phyloP scores from a whole-genome alignment of 2,797 vertebrate genomes.

The Eleutherodactylus coqui region DNA sequence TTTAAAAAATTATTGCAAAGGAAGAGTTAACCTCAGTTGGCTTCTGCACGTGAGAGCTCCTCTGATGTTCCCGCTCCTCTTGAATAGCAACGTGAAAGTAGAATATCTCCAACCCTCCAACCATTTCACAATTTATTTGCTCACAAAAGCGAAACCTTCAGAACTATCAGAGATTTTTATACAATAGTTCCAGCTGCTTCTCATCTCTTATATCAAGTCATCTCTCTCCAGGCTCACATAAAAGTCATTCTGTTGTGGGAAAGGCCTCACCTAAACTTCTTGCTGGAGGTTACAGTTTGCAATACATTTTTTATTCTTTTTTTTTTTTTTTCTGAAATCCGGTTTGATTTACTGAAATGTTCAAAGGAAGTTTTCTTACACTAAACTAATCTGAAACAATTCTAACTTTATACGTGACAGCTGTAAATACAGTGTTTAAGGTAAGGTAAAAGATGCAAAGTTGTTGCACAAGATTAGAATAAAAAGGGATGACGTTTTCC shows the following conservation, averaged over 20 bases:
- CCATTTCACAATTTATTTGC: conserved; percentile 60
- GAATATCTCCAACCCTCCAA: conserved; percentile 52
- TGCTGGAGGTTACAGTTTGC: conserved; percentile 38
- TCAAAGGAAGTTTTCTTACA: neutral
- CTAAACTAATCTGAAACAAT: neutral
- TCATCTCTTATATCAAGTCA: conserved; percentile 61
- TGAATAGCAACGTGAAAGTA: conserved; percentile 56
- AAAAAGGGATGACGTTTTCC: neutral
- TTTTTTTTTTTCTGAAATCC: neutral
- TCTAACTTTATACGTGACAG: neutral
- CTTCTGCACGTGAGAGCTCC: conserved; percentile 25
- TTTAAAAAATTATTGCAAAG: neutral
- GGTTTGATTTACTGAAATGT: neutral
- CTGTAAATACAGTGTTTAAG: neutral
- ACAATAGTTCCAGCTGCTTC: conserved; percentile 63
- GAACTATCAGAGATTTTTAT: conserved; percentile 56
- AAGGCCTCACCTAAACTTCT: conserved; percentile 62
- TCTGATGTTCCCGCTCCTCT: conserved; percentile 49
- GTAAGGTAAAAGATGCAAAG: neutral
- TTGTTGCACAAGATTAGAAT: neutral
- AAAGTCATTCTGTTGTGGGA: conserved; percentile 59
- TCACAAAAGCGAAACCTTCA: conserved; percentile 55
- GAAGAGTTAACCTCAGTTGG: conserved; percentile 50
- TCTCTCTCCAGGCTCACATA: conserved; percentile 64
- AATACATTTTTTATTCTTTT: conserved; percentile 14